These are phyloP conservation scores for Salpingus planirostris DNA, from an alignment of 2,888 invertebrate genomes.

Conservation along the genomic window DNA sequence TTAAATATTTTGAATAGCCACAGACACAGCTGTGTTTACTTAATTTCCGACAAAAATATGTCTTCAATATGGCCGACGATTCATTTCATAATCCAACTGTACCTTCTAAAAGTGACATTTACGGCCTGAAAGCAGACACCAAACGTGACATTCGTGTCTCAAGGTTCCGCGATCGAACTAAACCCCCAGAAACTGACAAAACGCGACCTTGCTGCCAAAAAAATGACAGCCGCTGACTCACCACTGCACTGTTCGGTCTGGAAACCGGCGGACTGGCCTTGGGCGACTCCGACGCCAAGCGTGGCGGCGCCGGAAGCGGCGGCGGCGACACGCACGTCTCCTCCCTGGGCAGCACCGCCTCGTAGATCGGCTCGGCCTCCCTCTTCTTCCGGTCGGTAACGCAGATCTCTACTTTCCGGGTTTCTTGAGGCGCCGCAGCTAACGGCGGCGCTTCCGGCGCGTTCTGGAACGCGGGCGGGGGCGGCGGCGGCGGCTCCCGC, in stretches of 20 bases:
- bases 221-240: too few species aligned
- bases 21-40: too few species aligned
- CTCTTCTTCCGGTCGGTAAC: slow-evolving; percentile 18
- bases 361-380: slow-evolving; percentile 70
- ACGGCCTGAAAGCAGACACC: too few species aligned
- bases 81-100: too few species aligned
- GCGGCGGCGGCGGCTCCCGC: slow-evolving; percentile 49
- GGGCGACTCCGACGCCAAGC: slow-evolving; percentile 43
- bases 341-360: slow-evolving; percentile 68
- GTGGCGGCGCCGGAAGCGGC: slow-evolving; percentile 43
- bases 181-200: too few species aligned
- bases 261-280: slow-evolving; percentile 46
- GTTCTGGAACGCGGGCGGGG: slow-evolving; percentile 43
- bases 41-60: too few species aligned
- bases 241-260: slow-evolving; percentile 43
- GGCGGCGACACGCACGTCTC: slow-evolving; percentile 43
- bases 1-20: too few species aligned
- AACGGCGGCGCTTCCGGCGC: slow-evolving; percentile 9
- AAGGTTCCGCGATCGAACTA: too few species aligned
- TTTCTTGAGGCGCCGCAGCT: slow-evolving; percentile 9
- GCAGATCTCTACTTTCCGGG: slow-evolving; percentile 19
- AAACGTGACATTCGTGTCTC: too few species aligned
- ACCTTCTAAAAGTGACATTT: too few species aligned
- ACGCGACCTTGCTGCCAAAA: too few species aligned
- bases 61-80: too few species aligned